These are phyloP conservation scores for Saccostrea cuccullata DNA, from an alignment of 1,140 invertebrate species.

Conservation along the genomic window DNA sequence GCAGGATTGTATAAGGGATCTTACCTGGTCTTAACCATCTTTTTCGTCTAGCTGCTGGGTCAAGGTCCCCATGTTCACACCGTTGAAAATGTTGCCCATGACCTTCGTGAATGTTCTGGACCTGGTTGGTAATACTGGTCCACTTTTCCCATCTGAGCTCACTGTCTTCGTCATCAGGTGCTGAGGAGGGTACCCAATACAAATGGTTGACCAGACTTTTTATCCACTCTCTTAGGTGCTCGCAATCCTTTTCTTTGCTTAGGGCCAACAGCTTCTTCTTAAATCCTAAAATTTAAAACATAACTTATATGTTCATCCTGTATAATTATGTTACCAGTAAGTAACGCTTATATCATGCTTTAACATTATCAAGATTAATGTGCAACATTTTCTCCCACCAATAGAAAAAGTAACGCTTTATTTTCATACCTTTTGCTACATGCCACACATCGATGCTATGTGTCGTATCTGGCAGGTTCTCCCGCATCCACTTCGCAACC, in stretches of 20 bases:
- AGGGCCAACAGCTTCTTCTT: slow-evolving; percentile 27
- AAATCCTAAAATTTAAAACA: slow-evolving; percentile 19
- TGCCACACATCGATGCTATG: slow-evolving; percentile 59
- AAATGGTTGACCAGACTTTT: slow-evolving; percentile 45
- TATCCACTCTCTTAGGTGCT: not conserved
- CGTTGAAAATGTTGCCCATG: slow-evolving; percentile 32
- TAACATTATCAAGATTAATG: too few species aligned
- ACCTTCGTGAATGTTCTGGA: slow-evolving; percentile 48
- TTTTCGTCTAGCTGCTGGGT: slow-evolving; percentile 43
- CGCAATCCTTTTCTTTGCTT: slow-evolving; percentile 46
- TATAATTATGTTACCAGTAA: too few species aligned
- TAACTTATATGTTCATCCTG: too few species aligned
- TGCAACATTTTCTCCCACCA: too few species aligned
- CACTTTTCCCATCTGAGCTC: slow-evolving; percentile 52
- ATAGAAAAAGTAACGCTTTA: not conserved
- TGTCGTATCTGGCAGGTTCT: slow-evolving; percentile 38
- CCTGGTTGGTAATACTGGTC: slow-evolving; percentile 39
- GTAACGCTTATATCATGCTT: too few species aligned
- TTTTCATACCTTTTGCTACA: slow-evolving; percentile 59
- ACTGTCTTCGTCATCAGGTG: slow-evolving; percentile 8
- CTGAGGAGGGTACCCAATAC: slow-evolving; percentile 54
- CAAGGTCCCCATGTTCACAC: slow-evolving; percentile 43
- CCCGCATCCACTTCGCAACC: slow-evolving; percentile 54
- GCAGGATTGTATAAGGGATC: too few species aligned
- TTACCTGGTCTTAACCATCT: slow-evolving; percentile 39